Evolutionary conservation across 1,140 invertebrate genomes (phyloP).

Genomic region (Cecropterus lyciades): DNA sequence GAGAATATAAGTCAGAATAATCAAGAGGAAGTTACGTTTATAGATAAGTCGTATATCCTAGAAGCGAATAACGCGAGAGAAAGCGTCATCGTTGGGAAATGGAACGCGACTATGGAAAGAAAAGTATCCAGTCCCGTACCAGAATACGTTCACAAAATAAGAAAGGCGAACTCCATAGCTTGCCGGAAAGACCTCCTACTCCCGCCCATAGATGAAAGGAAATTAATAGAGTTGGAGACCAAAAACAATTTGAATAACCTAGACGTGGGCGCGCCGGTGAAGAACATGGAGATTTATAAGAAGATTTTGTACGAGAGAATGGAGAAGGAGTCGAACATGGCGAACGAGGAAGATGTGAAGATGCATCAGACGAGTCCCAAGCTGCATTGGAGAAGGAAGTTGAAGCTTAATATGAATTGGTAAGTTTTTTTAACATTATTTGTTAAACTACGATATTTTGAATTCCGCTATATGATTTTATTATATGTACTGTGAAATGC

Average conservation of each 20-base stretch:
- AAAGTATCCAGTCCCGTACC: conserved; percentile 48
- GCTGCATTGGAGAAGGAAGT: conserved; percentile 68
- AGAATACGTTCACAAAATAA: conserved; percentile 72
- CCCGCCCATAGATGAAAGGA: conserved; percentile 70
- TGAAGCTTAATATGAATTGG: conserved; percentile 68
- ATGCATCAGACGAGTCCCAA: conserved; percentile 47
- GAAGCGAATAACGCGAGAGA: conserved; percentile 73
- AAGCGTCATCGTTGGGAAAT: conserved; percentile 72
- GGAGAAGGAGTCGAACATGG: conserved; percentile 51
- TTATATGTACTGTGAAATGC: too few species aligned
- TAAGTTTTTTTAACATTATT: too few species aligned
- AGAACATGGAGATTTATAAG: conserved; percentile 69
- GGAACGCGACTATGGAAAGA: conserved; percentile 42
- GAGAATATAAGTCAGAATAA: conserved; percentile 33
- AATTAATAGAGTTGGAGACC: conserved; percentile 53
- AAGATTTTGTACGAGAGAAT: conserved; percentile 68
- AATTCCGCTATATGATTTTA: too few species aligned
- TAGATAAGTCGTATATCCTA: conserved; percentile 69
- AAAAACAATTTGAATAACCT: conserved; percentile 50
- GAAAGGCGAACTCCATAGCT: conserved; percentile 58
- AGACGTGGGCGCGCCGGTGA: conserved; percentile 52
- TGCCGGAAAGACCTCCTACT: conserved; percentile 47
- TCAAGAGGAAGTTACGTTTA: conserved; percentile 31
- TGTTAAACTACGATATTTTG: too few species aligned
- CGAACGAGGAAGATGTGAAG: conserved; percentile 42